These are phyloP conservation scores for Scaptomyza hsui DNA, from an alignment of 1,140 invertebrate genomes.

Conservation along the genomic window DNA sequence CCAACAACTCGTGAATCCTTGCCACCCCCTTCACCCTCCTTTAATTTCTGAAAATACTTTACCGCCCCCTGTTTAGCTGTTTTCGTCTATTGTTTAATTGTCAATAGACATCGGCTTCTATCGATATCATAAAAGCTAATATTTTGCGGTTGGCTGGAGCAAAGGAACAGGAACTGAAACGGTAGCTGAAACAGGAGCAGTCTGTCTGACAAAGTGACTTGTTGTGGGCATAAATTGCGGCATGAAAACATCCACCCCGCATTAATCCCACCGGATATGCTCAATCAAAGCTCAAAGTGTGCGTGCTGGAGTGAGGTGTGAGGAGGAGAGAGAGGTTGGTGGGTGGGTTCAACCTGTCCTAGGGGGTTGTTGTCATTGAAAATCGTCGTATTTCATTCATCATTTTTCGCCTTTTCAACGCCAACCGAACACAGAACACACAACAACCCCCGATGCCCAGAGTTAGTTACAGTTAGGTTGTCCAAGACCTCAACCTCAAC, in stretches of 20 bases:
- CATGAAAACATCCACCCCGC: conserved; percentile 62
- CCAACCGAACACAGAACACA: conserved; percentile 2
- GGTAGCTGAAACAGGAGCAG: conserved; percentile 14
- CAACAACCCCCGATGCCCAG: conserved; percentile 55
- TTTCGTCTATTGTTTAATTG: conserved; percentile 79
- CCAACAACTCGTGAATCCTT: conserved; percentile 54
- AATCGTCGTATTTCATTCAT: conserved; percentile 83
- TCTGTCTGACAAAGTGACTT: conserved; percentile 49
- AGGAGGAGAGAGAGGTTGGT: conserved; percentile 13
- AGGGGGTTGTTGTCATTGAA: conserved; percentile 67
- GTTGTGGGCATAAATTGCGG: conserved; percentile 54
- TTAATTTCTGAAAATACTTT: conserved; percentile 1
- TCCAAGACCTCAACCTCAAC: conserved; percentile 15
- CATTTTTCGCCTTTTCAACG: conserved; percentile 80
- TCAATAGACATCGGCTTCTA: conserved; percentile 83
- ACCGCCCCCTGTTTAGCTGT: conserved; percentile 18
- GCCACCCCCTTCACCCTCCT: conserved; percentile 25
- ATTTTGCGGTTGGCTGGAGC: conserved; percentile 78
- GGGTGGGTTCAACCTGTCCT: conserved; percentile 54
- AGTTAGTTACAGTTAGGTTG: conserved; percentile 39
- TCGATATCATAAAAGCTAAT: conserved; percentile 84
- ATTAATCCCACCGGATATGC: conserved; percentile 83
- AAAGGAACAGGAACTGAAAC: background rate
- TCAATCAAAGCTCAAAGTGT: conserved; percentile 83
- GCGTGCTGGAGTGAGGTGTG: conserved; percentile 46